Evolutionary conservation across 2,113 vertebrate species (phyloP), one percentile per base, ranked within the genome.

Genomic region (Semicossyphus pulcher): DNA sequence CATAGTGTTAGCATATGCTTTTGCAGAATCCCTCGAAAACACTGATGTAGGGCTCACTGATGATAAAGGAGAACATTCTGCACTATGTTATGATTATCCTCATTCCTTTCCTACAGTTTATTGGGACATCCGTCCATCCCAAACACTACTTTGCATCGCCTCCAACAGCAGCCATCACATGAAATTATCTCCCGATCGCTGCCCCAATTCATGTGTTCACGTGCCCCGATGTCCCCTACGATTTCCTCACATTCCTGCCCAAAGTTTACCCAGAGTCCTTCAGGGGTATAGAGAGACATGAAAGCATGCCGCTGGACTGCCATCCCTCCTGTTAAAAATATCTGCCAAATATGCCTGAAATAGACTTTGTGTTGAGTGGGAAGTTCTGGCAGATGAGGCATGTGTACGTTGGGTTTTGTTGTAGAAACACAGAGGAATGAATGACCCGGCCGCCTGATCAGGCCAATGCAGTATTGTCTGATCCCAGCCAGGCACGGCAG

Each of bases 141-240:
- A 52, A 62, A 52, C 47, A 57, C 28, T 58, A 44, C 67, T 71
- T 71, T 71, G 67, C 56, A 49, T 81, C 29, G 59, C 36, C 65
- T 80, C 57, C 49, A 72, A 52, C 65, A 76, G 63, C 69, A 80
- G 45, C 89, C 73, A 85, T 93, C 88, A 88, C 84, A 90, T 86
- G 11, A 62, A 75, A 89, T 92, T 91, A 91, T 76, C 71, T 64
- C 68, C 83, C 25, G 45, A 76, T 88, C 88, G 74, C 65, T 90
- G 87, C 84, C 54, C 73, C 88, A 89, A 87, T 91, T 88, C 88
- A 86, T 78, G 12, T 11, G 9, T 44, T n/a, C n/a, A n/a, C n/a
- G n/a, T n/a, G n/a, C 18, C 70, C 28, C 11, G 34, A 73, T 69
- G 69, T 81, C 57, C 68, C 31, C 78, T 45, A 25, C n/a, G 7